Evolutionary conservation across 2,888 invertebrate species (phyloP).

Genomic region (Anagyrus pseudococci): DNA sequence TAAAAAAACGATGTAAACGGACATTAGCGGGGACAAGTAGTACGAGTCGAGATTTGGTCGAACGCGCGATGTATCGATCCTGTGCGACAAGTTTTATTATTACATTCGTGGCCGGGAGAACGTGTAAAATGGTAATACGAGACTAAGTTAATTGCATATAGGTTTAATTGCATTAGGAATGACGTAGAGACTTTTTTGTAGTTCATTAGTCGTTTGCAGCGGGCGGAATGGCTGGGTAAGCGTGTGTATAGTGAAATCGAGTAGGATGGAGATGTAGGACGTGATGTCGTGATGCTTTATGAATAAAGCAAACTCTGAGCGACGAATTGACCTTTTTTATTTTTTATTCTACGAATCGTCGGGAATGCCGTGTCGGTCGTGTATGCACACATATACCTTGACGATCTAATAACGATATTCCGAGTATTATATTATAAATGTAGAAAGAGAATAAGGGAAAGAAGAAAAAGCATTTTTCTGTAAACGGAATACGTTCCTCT

Average conservation of each 20-base stretch:
- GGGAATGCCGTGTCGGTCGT: neutral
- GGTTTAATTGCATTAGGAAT: slow-evolving; percentile 17
- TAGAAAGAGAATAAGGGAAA: slow-evolving; percentile 5
- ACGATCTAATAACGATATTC: slow-evolving; percentile 13
- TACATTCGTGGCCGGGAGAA: slow-evolving; percentile 1
- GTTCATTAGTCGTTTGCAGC: slow-evolving; percentile 7
- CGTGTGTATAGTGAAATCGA: slow-evolving; percentile 4
- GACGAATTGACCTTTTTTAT: neutral
- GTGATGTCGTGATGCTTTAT: too few relatives aligned
- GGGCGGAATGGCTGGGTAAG: slow-evolving; percentile 2
- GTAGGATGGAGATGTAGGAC: too few relatives aligned
- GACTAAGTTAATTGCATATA: slow-evolving; percentile 19
- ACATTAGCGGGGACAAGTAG: slow-evolving; percentile 4
- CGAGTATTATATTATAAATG: neutral
- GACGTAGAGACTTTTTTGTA: slow-evolving; percentile 19
- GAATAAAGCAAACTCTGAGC: too few relatives aligned
- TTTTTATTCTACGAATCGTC: slow-evolving; percentile 12
- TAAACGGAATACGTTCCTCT: slow-evolving; percentile 36
- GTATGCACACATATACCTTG: slow-evolving; percentile 8
- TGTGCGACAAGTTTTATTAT: neutral
- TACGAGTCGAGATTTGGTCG: slow-evolving; percentile 10
- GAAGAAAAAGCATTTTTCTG: slow-evolving; percentile 25
- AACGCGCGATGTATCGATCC: neutral
- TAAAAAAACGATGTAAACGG: too few relatives aligned
- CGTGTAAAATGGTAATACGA: slow-evolving; percentile 10